Conservation (phyloP, 2,888 invertebrate species). For the Trissolcus japonicus region DNA sequence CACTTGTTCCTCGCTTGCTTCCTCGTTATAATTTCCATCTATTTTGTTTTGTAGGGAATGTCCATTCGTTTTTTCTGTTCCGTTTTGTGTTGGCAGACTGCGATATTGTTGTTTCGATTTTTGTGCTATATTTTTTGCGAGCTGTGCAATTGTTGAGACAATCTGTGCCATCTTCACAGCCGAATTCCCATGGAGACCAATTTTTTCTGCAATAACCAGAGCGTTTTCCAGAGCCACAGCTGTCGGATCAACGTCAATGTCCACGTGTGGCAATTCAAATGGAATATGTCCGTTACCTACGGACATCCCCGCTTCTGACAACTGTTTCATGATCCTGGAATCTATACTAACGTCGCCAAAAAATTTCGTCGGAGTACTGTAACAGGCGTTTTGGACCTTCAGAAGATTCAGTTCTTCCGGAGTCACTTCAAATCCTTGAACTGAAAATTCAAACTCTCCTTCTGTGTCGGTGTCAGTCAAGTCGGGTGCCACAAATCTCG, state of each 20-base stretch:
- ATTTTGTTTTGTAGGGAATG: slow-evolving; percentile 40
- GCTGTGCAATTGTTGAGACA: slow-evolving; percentile 71
- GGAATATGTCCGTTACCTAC: slow-evolving; percentile 81
- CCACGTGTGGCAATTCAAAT: slow-evolving; percentile 80
- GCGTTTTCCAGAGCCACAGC: slow-evolving; percentile 72
- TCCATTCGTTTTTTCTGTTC: slow-evolving; percentile 60
- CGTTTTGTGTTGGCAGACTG: slow-evolving; percentile 26
- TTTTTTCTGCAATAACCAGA: slow-evolving; percentile 70
- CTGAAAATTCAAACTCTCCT: slow-evolving; percentile 82
- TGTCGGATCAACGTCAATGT: slow-evolving; percentile 77
- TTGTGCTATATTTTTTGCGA: slow-evolving; percentile 70
- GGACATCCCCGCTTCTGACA: slow-evolving; percentile 84
- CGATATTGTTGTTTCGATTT: slow-evolving; percentile 55
- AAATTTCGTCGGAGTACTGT: slow-evolving; percentile 64
- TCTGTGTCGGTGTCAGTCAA: slow-evolving; percentile 81
- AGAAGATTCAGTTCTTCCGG: slow-evolving; percentile 77
- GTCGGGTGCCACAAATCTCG: slow-evolving; percentile 83
- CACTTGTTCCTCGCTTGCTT: slow-evolving; percentile 58
- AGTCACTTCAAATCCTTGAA: slow-evolving; percentile 82
- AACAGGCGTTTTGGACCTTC: slow-evolving; percentile 72
- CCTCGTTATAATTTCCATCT: slow-evolving; percentile 45
- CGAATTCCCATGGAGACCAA: slow-evolving; percentile 72
- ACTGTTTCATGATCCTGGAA: slow-evolving; percentile 81
- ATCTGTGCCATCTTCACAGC: slow-evolving; percentile 77
- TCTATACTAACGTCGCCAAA: slow-evolving; percentile 80